phyloP scores from a whole-genome alignment of 1,140 invertebrate species.

The Sarcophaga bullata region DNA sequence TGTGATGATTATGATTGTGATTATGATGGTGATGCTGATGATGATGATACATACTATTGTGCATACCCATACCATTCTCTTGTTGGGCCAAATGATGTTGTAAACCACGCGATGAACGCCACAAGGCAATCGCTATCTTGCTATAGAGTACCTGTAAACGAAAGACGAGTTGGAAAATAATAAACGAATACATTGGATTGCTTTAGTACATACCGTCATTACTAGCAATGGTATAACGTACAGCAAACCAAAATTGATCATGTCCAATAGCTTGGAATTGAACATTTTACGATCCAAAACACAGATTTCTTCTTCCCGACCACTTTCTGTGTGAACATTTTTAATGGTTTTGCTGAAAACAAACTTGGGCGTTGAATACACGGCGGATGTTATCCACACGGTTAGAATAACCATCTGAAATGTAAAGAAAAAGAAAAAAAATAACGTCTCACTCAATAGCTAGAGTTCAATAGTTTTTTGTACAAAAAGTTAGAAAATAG shows the following conservation, averaged over 20 bases:
- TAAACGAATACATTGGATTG: no score
- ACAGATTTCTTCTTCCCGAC: slow-evolving; percentile 77
- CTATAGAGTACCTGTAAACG: slow-evolving; percentile 73
- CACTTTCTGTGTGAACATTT: slow-evolving; percentile 68
- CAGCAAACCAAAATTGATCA: slow-evolving; percentile 79
- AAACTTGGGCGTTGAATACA: slow-evolving; percentile 81
- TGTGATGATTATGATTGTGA: slow-evolving; percentile 54
- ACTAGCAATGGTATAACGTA: slow-evolving; percentile 79
- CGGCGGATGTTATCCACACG: slow-evolving; percentile 80
- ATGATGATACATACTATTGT: slow-evolving; percentile 63
- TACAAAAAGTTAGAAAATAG: no score
- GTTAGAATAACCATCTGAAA: slow-evolving; percentile 75
- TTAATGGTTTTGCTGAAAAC: slow-evolving; percentile 77
- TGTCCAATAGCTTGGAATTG: slow-evolving; percentile 79
- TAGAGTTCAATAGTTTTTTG: neutral
- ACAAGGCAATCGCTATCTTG: slow-evolving; percentile 77
- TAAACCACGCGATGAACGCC: slow-evolving; percentile 74
- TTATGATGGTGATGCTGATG: slow-evolving; percentile 45
- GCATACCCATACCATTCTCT: slow-evolving; percentile 57
- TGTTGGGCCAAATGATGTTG: slow-evolving; percentile 66
- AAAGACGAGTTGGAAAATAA: neutral
- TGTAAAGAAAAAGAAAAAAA: no score
- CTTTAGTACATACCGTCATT: slow-evolving; percentile 72
- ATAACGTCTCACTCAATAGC: neutral
- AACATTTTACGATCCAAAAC: slow-evolving; percentile 77